Evolutionary conservation across 2,113 vertebrate genomes (phyloP), one percentile per base, ranked within the genome.

Genomic region (Junco hyemalis): DNA sequence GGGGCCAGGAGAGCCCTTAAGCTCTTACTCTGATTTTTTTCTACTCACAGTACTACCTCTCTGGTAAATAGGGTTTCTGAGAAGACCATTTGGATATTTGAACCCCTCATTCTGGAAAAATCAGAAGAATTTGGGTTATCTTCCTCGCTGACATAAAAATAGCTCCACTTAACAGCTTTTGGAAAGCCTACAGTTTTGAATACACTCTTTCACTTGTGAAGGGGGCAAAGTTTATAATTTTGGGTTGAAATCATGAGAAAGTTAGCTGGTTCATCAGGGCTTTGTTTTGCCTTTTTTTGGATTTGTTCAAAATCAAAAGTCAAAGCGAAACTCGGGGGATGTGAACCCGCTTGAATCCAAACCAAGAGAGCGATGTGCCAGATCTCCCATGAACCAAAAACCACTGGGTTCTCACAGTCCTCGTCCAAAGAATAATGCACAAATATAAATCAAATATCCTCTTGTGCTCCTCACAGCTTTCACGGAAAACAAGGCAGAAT

Each of bases 281-380:
- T 81, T 86, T 96, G 69, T 81, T 96, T 96, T 93, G 84, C 61
- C 35, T 92, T 86, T 92, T 90, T 88, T 88, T 81, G 64, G 86
- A 88, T 86, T 95, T 84, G 65, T 78, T 92, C 90, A 81, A 92
- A 84, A 91, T 86, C 72, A 74, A 48, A 94, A 97, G 95, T 88
- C 93, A 93, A 69, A 96, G 76, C 25, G 88, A 94, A 97, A 88
- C 96, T 97, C 96, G 3, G 19, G 94, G 96, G 94, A 96, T 96
- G 92, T 96, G 96, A 97, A 96, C 95, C 94, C 92, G 15, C 76
- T 93, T 92, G 95, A 97, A 96, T 74, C 70, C 38, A 79, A 92
- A 81, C 57, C 95, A 96, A 93, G 51, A 73, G 64, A 84, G 69
- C 3, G 0, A 68, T 50, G 85, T 77, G 93, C 92, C 95, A 97